Evolutionary conservation across 1,140 invertebrate species (phyloP).

Genomic region (Microplitis mediator): DNA sequence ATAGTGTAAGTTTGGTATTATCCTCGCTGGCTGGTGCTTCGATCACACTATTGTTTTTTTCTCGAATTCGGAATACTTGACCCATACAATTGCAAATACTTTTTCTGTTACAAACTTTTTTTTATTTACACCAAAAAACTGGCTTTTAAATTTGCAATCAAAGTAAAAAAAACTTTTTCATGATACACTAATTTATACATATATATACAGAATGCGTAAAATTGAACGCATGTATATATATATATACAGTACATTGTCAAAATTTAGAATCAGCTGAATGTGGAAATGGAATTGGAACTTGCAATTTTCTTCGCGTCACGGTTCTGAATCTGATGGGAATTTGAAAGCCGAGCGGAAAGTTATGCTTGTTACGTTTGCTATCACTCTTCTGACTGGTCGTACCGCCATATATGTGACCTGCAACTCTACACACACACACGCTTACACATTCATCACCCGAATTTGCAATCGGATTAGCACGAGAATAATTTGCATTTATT

Average conservation of each 20-base stretch:
- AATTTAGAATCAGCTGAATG: not conserved
- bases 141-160: too few relatives aligned
- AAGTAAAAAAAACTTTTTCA: too few relatives aligned
- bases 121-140: too few relatives aligned
- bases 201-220: too few relatives aligned
- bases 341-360: slow-evolving; percentile 8
- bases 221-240: not conserved
- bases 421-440: too few relatives aligned
- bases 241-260: not conserved
- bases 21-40: too few relatives aligned
- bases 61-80: too few relatives aligned
- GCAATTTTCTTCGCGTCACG: slow-evolving; percentile 2
- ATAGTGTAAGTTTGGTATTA: too few relatives aligned
- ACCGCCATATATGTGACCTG: not conserved
- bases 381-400: not conserved
- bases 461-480: slow-evolving; percentile 13
- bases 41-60: too few relatives aligned
- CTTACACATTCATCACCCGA: not conserved
- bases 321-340: not conserved
- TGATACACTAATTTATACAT: too few relatives aligned
- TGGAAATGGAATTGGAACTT: not conserved
- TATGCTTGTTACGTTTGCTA: slow-evolving; percentile 13
- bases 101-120: too few relatives aligned
- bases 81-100: too few relatives aligned
- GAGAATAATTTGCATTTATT: slow-evolving; percentile 13